A percentile compares a stretch with the other conserved stretches of the same genome.
phyloP scores from a whole-genome alignment of 2,113 vertebrate species.

The Cyprinus carpio region DNA sequence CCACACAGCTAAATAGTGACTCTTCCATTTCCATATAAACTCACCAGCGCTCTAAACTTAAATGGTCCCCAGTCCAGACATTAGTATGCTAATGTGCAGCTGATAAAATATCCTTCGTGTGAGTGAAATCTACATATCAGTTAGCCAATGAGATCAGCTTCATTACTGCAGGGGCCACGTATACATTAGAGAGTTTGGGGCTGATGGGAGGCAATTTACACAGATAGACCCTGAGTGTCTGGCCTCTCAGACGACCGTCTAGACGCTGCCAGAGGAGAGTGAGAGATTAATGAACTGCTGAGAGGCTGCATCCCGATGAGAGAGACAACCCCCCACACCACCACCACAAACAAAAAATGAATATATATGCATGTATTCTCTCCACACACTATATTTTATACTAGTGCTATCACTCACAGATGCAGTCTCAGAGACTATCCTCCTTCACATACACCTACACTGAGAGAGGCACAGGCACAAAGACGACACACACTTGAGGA shows the following conservation, averaged over 20 bases:
- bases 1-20: background rate
- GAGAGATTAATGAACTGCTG: conserved; percentile 53
- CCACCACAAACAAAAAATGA: conserved; percentile 23
- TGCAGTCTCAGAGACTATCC: background rate
- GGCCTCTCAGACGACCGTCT: conserved; percentile 58
- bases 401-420: background rate
- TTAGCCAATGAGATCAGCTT: conserved; percentile 41
- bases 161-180: conserved; percentile 78
- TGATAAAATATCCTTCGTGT: conserved; percentile 40
- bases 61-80: conserved; percentile 15
- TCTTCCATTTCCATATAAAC: background rate
- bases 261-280: conserved; percentile 56
- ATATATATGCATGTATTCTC: conserved; percentile 15
- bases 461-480: conserved; percentile 40
- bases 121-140: conserved; percentile 46
- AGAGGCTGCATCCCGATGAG: conserved; percentile 17
- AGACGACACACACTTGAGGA: conserved; percentile 44
- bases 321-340: background rate
- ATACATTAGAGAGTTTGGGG: conserved; percentile 59
- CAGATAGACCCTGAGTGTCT: conserved; percentile 47
- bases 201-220: conserved; percentile 53
- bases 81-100: conserved; percentile 31
- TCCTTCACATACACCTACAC: conserved; percentile 21
- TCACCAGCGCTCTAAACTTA: conserved; percentile 1
- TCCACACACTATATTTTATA: background rate